These are phyloP conservation scores for Lethrus apterus DNA, from an alignment of 1,140 invertebrate genomes.

Conservation along the genomic window DNA sequence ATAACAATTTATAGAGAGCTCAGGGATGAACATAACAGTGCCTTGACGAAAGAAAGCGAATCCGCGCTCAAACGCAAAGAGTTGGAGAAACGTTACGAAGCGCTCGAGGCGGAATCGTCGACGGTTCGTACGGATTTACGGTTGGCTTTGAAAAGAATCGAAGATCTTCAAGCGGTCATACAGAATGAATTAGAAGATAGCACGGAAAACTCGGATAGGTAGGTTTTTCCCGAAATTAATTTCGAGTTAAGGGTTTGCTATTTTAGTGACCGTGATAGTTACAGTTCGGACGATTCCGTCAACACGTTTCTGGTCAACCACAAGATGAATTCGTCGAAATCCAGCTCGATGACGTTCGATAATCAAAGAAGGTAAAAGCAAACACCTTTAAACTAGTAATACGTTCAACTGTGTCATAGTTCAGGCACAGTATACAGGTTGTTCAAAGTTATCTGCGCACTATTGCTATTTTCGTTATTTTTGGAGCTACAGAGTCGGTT, in stretches of 20 bases:
- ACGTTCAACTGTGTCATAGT: background rate
- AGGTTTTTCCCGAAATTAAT: slow-evolving; percentile 14
- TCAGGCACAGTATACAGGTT: background rate
- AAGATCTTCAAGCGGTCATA: slow-evolving; percentile 78
- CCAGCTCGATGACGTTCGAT: slow-evolving; percentile 14
- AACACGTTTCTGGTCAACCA: slow-evolving; percentile 52
- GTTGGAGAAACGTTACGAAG: slow-evolving; percentile 61
- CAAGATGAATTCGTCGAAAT: slow-evolving; percentile 42
- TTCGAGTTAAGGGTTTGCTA: background rate
- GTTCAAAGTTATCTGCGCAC: too few species aligned
- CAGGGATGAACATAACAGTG: slow-evolving; percentile 61
- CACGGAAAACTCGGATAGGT: slow-evolving; percentile 58
- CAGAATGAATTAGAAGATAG: slow-evolving; percentile 63
- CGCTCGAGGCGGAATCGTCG: slow-evolving; percentile 55
- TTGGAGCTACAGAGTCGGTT: too few species aligned
- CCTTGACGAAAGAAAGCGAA: slow-evolving; percentile 63
- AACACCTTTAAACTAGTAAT: background rate
- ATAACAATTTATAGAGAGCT: slow-evolving; percentile 54
- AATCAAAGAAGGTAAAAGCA: slow-evolving; percentile 5
- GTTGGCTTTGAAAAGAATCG: slow-evolving; percentile 73
- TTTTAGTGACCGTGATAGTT: slow-evolving; percentile 50
- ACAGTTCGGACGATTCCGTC: slow-evolving; percentile 53
- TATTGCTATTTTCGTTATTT: too few species aligned
- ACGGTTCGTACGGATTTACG: slow-evolving; percentile 63
- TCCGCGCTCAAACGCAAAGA: slow-evolving; percentile 59